Base-by-base conservation (phyloP, 2,888 invertebrate species). In the Reticulitermes lucifugus region DNA sequence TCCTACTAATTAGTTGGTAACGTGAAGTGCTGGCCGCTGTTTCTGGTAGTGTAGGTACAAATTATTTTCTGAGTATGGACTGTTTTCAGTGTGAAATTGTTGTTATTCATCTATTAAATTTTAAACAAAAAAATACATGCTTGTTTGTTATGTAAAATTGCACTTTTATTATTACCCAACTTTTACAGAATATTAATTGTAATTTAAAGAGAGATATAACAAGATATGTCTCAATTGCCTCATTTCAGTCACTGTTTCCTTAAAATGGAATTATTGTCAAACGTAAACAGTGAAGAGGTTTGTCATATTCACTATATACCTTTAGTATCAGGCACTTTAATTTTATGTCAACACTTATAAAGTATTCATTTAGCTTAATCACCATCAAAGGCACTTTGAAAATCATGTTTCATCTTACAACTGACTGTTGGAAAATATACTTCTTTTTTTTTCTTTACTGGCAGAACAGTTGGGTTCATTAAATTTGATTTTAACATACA, bases 401-500 rank as follows among this genome's bases (percentile, higher is more conserved):
- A n/a, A 6, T 65, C 65, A 65, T 65, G 25, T 65, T 65, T 25
- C n/a, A 65, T n/a, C 21, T 7, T 22, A 60, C 12, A 65, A 65
- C 25, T 10, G 25, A 65, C 9, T 25, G 6, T 65, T n/a, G 12
- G n/a, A 65, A 65, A n/a, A 65, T 65, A n/a, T 73, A 41, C 21
- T 46, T 46, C 12, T 46, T 46, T 46, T 10, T 73, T 10, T 10
- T 71, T 71, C 25, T 73, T 77, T n/a, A 77, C 6, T 43, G 46
- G 46, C n/a, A 77, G 22, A 77, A 77, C 77, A 46, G 46, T 9
- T 77, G 77, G 77, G 46, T 41, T 7, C 51, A n/a, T 22, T 21
- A 46, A 75, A 77, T 77, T 77, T 46, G 51, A 77, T 77, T 77
- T 51, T 46, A 22, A 77, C 51, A 46, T 77, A n/a, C 25, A 46